Base-by-base conservation (phyloP, 2,797 vertebrate species). In the Picus viridis region DNA sequence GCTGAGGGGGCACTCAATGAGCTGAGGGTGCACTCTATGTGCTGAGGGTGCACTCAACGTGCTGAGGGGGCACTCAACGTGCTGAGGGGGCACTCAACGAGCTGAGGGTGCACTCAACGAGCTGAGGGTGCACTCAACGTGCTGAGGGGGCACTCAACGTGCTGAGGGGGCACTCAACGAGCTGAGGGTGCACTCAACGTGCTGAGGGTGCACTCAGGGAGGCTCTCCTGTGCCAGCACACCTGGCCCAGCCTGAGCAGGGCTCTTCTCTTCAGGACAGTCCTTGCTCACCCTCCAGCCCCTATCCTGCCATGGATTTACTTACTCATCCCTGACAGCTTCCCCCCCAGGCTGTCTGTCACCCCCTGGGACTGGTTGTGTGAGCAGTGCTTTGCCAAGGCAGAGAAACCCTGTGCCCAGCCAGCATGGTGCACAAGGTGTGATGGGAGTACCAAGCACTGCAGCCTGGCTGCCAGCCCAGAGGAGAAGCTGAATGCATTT, bases 401-500 rank as follows among this genome's bases (percentile, higher is more conserved):
- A 36, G 26, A 89, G 24, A 78, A 82, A 54, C 15, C 32, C 22
- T 16, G 30, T 45, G 14, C 51, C 64, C 16, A 69, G 83, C 16
- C 30, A 43, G 36, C 8, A 1, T 3, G 22, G 80, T 56, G 49
- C 18, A 43, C 88, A 88, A 63, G 16, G 63, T 23, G 29, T 8
- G 58, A 39, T 19, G 36, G 49, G 68, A 83, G 64, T 18, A 75
- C 36, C 54, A 34, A 23, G 6, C 8, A 30, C 58, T 64, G 75
- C 61, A 47, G 27, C 49, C 23, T 0, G 3, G 3, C 45, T 54
- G 68, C 69, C 80, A 80, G 70, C 29, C 11, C 76, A 70, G 0
- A 0, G 63, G 56, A 39, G 0, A 0, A 24, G 43, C 13, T 32
- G 34, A 68, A 72, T 0, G 34, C 29, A 63, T 51, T 88, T 69